These are phyloP conservation scores for Enhydra lutris DNA, from an alignment of 2,113 vertebrate species.

Conservation along the genomic window DNA sequence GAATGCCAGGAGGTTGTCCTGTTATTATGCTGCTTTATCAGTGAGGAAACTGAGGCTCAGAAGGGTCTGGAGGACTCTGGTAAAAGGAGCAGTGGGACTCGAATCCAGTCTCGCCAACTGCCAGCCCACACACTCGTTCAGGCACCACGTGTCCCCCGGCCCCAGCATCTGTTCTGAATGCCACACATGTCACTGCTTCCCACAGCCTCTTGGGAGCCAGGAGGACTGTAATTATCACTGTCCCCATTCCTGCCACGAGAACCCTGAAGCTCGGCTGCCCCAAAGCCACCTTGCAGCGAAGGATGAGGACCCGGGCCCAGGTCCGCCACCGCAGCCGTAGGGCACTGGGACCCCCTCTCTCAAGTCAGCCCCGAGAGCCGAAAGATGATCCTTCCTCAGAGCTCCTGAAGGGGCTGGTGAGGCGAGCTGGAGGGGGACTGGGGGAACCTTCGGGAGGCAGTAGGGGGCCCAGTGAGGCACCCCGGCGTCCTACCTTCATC, in stretches of 20 bases:
- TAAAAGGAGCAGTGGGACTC: background rate
- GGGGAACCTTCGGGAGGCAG: background rate
- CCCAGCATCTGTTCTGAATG: background rate
- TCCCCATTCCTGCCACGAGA: background rate
- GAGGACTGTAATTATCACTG: background rate
- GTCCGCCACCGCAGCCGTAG: accelerated
- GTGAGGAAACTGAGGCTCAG: background rate
- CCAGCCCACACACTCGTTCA: background rate
- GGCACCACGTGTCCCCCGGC: accelerated
- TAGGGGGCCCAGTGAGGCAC: background rate
- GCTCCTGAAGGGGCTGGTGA: background rate
- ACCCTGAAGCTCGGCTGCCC: background rate
- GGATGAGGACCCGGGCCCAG: accelerated
- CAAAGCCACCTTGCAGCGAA: background rate
- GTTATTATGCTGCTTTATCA: background rate
- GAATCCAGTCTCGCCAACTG: background rate
- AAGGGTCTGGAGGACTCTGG: background rate
- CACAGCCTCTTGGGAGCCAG: background rate
- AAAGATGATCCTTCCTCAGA: background rate
- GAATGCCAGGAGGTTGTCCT: background rate
- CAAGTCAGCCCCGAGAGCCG: too few species aligned
- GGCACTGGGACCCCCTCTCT: background rate
- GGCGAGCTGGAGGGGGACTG: accelerated
- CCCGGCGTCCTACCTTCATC: conserved; percentile 54
- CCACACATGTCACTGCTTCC: accelerated